phyloP scores from a whole-genome alignment of 2,888 invertebrate genomes.

The Hyles lineata region DNA sequence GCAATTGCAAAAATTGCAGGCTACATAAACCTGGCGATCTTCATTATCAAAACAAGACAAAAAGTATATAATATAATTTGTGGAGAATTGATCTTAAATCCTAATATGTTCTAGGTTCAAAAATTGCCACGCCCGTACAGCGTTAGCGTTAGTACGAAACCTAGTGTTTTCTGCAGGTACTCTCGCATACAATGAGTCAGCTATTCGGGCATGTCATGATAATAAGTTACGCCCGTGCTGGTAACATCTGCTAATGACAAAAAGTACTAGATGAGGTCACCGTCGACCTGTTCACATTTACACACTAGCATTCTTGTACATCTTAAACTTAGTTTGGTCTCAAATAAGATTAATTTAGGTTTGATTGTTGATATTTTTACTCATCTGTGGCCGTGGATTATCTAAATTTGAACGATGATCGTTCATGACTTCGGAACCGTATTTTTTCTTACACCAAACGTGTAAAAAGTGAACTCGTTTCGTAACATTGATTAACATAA shows the following conservation, averaged over 20 bases:
- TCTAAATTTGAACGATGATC: constrained; percentile 55
- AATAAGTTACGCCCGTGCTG: constrained; percentile 45
- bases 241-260: constrained; percentile 60
- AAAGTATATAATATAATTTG: background rate
- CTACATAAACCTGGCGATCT: background rate
- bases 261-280: constrained; percentile 65
- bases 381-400: constrained; percentile 51
- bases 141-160: constrained; percentile 5
- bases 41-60: too few species aligned
- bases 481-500: constrained; percentile 48
- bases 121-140: constrained; percentile 24
- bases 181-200: constrained; percentile 50
- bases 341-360: constrained; percentile 45
- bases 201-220: constrained; percentile 55
- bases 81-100: constrained; percentile 6
- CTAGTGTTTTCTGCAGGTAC: constrained; percentile 46
- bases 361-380: constrained; percentile 51
- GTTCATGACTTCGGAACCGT: constrained; percentile 40
- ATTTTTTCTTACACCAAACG: constrained; percentile 40
- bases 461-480: constrained; percentile 53
- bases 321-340: constrained; percentile 40
- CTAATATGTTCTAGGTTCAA: background rate
- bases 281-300: constrained; percentile 48
- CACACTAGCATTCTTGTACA: constrained; percentile 38
- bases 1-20: background rate